These are phyloP conservation scores for Coendou prehensilis DNA, from an alignment of 2,797 vertebrate species.

Conservation along the genomic window DNA sequence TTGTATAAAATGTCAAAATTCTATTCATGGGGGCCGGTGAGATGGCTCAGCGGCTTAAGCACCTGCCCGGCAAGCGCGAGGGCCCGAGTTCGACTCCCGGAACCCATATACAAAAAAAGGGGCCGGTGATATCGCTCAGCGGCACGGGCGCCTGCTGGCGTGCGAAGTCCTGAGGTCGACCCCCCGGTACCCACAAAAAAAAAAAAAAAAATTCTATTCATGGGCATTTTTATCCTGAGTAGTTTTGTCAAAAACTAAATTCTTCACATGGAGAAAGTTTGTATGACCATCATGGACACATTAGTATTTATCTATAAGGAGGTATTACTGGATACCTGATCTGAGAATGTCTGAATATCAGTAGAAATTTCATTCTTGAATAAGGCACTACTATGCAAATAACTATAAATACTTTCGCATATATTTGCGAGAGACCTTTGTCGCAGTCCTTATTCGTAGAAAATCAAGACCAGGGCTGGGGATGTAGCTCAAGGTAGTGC, in stretches of 20 bases:
- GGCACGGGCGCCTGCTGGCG: too few species aligned
- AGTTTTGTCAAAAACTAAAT: not conserved
- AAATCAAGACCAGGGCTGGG: not conserved
- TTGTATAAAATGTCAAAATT: not conserved
- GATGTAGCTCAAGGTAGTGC: not conserved
- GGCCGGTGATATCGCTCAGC: too few species aligned
- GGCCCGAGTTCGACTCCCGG: too few species aligned
- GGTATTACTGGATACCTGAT: slow-evolving; percentile 46
- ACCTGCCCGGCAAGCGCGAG: too few species aligned
- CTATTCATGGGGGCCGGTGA: not conserved
- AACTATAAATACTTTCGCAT: too few species aligned
- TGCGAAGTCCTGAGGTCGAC: too few species aligned
- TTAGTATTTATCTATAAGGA: slow-evolving; percentile 11
- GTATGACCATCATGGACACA: not conserved
- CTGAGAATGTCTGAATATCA: not conserved
- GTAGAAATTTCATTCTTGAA: slow-evolving; percentile 32
- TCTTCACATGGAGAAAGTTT: not conserved
- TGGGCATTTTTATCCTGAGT: not conserved
- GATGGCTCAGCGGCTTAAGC: too few species aligned
- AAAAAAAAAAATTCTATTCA: not conserved
- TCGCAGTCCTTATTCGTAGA: not conserved
- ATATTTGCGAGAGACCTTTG: too few species aligned
- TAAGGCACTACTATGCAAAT: not conserved
- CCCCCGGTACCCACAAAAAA: too few species aligned
- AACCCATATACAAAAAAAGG: too few species aligned